Percentiles rank a stretch among this genome's conserved stretches.
Evolutionary conservation across 2,113 vertebrate species (phyloP).

Genomic region (Capricornis sumatraensis): DNA sequence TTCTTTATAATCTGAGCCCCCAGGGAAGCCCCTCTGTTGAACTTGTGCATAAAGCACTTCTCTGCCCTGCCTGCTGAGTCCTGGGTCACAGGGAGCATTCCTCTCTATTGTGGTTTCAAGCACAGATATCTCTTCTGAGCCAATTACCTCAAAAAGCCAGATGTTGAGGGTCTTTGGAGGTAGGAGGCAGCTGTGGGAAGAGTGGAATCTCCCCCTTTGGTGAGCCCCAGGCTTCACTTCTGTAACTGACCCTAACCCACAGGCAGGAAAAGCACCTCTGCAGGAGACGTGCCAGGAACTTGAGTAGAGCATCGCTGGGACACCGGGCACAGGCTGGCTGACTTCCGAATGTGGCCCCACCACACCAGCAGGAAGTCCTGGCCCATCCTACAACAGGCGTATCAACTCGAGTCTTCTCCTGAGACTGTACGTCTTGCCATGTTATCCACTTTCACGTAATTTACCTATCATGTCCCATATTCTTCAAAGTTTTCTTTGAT

Average conservation of each 20-base stretch:
- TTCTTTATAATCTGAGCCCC: background rate
- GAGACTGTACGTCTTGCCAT: background rate
- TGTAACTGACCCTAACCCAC: background rate
- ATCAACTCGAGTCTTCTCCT: background rate
- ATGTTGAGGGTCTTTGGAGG: background rate
- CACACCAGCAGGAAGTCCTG: background rate
- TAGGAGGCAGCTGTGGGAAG: background rate
- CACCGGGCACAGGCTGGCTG: background rate
- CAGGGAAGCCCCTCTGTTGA: background rate
- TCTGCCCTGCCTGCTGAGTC: background rate
- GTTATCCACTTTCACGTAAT: background rate
- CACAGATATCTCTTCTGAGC: background rate
- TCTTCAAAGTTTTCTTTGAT: background rate
- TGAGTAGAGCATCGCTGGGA: background rate
- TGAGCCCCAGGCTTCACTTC: background rate
- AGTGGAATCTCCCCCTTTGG: background rate
- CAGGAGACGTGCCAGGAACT: rapidly evolving
- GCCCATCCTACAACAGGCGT: rapidly evolving
- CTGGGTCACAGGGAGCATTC: background rate
- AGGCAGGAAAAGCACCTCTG: background rate
- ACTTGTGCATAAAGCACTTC: background rate
- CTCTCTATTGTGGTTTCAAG: background rate
- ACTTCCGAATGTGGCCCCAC: background rate
- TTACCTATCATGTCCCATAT: rapidly evolving
- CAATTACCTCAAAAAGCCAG: background rate